These are phyloP conservation scores for Corydoras maculifer DNA, from an alignment of 2,113 vertebrate genomes.

Conservation along the genomic window DNA sequence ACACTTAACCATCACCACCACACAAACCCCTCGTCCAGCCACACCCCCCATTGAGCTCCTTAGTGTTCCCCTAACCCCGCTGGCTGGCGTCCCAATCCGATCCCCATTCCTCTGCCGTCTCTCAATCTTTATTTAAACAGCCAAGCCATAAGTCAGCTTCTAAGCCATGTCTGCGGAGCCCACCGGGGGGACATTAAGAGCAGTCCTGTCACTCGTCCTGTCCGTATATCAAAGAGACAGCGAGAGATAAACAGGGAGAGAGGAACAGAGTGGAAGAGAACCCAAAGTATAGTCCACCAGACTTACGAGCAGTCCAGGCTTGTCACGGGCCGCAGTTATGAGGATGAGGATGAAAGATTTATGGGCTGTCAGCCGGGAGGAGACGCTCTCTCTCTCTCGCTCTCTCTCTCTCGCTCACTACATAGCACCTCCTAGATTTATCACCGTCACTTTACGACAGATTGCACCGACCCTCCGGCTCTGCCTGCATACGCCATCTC, in stretches of 20 bases:
- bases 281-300: slow-evolving; percentile 44
- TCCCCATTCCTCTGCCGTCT: slow-evolving; percentile 23
- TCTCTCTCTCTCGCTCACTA: background rate
- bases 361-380: slow-evolving; percentile 26
- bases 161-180: slow-evolving; percentile 26
- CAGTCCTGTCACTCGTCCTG: slow-evolving; percentile 27
- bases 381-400: slow-evolving; percentile 17
- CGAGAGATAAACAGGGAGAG: slow-evolving; percentile 10
- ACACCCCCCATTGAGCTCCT: slow-evolving; percentile 5
- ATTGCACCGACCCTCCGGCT: slow-evolving; percentile 2
- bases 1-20: slow-evolving; percentile 7
- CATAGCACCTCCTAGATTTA: slow-evolving; percentile 31
- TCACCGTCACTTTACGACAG: slow-evolving; percentile 16
- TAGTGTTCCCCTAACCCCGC: slow-evolving; percentile 1
- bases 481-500: background rate
- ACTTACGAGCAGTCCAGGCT: slow-evolving; percentile 42
- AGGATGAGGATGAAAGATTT: slow-evolving; percentile 51
- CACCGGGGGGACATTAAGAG: slow-evolving; percentile 38
- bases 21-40: slow-evolving; percentile 1
- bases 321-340: slow-evolving; percentile 55
- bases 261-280: background rate
- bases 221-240: slow-evolving; percentile 31
- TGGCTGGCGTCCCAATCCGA: slow-evolving; percentile 4
- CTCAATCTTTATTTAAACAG: slow-evolving; percentile 44
- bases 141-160: slow-evolving; percentile 38